Conservation (phyloP, 2,888 invertebrate genomes). For the Subacronicta megacephala region DNA sequence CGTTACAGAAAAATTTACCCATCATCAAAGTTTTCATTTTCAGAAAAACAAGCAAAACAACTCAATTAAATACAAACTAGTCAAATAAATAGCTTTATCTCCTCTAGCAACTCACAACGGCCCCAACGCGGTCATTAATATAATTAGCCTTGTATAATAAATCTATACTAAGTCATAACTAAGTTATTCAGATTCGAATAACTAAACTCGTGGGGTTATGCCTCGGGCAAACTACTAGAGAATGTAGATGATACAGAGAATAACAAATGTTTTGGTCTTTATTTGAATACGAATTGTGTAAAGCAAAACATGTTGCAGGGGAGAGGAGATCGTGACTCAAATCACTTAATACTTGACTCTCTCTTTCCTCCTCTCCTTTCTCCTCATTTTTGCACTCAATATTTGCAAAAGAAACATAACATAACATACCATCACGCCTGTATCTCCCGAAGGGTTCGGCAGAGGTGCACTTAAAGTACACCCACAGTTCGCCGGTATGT, state of each 20-base stretch:
- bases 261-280: slow-evolving; percentile 18
- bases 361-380: no score
- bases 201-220: slow-evolving; percentile 26
- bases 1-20: no score
- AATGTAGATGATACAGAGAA: slow-evolving; percentile 8
- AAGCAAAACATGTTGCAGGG: slow-evolving; percentile 24
- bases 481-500: no score
- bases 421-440: no score
- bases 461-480: no score
- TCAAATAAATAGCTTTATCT: slow-evolving; percentile 7
- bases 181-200: slow-evolving; percentile 39
- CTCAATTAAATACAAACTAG: slow-evolving; percentile 13
- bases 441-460: no score
- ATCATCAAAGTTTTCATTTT: no score
- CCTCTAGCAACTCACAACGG: slow-evolving; percentile 11
- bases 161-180: slow-evolving; percentile 38
- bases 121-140: slow-evolving; percentile 47
- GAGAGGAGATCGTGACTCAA: neutral
- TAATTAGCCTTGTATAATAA: slow-evolving; percentile 44
- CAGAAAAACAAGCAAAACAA: slow-evolving; percentile 9
- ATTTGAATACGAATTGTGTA: slow-evolving; percentile 10
- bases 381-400: no score
- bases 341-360: no score
- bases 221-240: slow-evolving; percentile 10
- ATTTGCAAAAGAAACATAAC: no score